Base-by-base conservation (phyloP, 2,113 vertebrate genomes). In the Eurystomus gularis region DNA sequence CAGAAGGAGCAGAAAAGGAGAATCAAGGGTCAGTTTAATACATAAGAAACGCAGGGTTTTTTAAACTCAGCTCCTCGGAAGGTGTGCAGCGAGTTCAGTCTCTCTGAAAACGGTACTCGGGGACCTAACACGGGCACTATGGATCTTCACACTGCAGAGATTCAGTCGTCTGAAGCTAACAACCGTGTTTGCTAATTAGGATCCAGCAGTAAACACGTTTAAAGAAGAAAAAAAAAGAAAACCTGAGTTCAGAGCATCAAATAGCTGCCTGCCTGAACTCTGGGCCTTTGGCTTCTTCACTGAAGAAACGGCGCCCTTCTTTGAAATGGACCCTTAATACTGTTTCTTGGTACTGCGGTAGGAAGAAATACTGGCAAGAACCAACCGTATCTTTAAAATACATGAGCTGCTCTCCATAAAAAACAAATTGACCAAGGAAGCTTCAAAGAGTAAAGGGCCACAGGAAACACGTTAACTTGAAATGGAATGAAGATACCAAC, bases 401-500 rank as follows among this genome's bases (percentile, higher is more conserved):
- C 46, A 78, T 3, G 57, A 76, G 88, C 93, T 94, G 94, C 94
- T 93, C 93, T 71, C 72, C 48, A 60, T 54, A 82, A 68, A 94
- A 92, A 61, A 65, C 79, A n/a, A 81, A 61, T 88, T 61, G 84
- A 64, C 52, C 82, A 70, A 52, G 51, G 75, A 94, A 61, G 62
- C 61, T 60, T 71, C 25, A 21, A 66, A 73, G 84, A 78, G 57
- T 17, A 86, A 83, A 94, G 54, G 78, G 77, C 85, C 86, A 76
- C 75, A 62, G 58, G 77, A 76, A 81, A 87, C 83, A 86, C 21
- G 23, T 24, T 20, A 40, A 71, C 52, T 94, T 94, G 94, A 97
- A 97, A 97, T 96, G 97, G 97, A 98, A 98, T 96, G 97, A 86
- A 95, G 81, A 82, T 69, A 91, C 78, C 96, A 61, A 91, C 90